A percentile compares a stretch with the other conserved stretches of the same genome.
Evolutionary conservation across 2,113 vertebrate genomes (phyloP).

Genomic region (Calyptommatus sinebrachiatus): DNA sequence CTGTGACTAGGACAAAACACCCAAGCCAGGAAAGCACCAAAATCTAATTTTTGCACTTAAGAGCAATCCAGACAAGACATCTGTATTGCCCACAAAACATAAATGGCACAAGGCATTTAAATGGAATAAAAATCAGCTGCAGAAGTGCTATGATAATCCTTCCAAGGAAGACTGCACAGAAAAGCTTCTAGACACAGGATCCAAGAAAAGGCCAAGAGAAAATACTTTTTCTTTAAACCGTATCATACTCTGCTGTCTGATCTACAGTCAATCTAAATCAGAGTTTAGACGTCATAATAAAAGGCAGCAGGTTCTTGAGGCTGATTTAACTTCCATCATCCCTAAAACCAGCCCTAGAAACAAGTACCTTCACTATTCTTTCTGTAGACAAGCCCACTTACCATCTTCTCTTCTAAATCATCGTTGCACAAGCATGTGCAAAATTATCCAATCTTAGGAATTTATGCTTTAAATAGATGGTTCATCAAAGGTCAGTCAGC

Average conservation of each 20-base stretch:
- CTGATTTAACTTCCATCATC: neutral
- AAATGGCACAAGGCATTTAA: too few species aligned
- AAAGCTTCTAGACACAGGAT: too few species aligned
- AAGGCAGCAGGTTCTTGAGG: neutral
- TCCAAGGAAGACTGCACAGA: too few species aligned
- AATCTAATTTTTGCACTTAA: too few species aligned
- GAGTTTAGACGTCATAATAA: neutral
- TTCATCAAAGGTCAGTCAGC: conserved; percentile 35
- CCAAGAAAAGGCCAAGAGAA: neutral
- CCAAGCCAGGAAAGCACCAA: too few species aligned
- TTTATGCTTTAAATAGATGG: neutral
- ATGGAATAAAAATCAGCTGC: too few species aligned
- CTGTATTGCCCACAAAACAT: too few species aligned
- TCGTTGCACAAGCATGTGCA: neutral
- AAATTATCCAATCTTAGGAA: neutral
- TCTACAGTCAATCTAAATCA: neutral
- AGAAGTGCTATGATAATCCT: too few species aligned
- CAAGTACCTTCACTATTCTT: neutral
- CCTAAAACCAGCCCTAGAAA: neutral
- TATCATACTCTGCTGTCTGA: neutral
- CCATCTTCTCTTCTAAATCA: neutral
- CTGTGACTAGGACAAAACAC: too few species aligned
- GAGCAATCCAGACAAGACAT: too few species aligned
- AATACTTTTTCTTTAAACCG: neutral
- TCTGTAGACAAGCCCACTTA: neutral